Evolutionary conservation across 2,797 vertebrate genomes (phyloP), one percentile per base, ranked within the genome.

Genomic region (Rhinoraja longicauda): DNA sequence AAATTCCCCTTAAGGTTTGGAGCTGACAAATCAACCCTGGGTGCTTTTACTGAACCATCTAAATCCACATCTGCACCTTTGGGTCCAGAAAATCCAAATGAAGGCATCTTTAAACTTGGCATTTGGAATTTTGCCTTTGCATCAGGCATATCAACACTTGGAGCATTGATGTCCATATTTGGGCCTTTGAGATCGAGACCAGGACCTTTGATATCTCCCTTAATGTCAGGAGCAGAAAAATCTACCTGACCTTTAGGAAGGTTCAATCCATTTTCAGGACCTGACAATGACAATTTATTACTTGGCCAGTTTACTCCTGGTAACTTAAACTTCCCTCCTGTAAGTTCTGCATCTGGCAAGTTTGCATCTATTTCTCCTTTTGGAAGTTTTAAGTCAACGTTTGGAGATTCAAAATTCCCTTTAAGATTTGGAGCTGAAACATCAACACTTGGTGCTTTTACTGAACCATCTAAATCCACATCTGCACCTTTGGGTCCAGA

Each of bases 351-450:
- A 64, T 86, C 39, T 39, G 77, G 77, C 24, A 81, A 29, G 6
- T 92, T 92, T 70, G 57, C 45, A 93, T 93, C 93, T 7, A 93
- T 36, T 17, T 81, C n/a, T 9, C 92, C 76, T 32, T 67, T 93
- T 90, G 93, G 94, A 86, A 39, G 94, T 0, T 82, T 94, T 26
- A 94, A 4, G 15, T 94, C 93, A 84, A 94, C 93, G 32, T 93
- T 88, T 4, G 93, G 72, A 24, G 95, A 1, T 6, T 73, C 32
- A 53, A 7, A 0, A n/a, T 95, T 91, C 0, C 95, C 92, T 2
- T 93, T 90, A 6, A 94, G 32, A 32, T 94, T 93, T 29, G 95
- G 94, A 7, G 93, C 77, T 90, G 94, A 93, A 39, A 93, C 86
- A 72, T 62, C 93, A 12, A 93, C 15, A 93, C 94, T 93, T 53